Evolutionary conservation across 1,140 invertebrate species (phyloP).

Genomic region (Orchestia grillus): DNA sequence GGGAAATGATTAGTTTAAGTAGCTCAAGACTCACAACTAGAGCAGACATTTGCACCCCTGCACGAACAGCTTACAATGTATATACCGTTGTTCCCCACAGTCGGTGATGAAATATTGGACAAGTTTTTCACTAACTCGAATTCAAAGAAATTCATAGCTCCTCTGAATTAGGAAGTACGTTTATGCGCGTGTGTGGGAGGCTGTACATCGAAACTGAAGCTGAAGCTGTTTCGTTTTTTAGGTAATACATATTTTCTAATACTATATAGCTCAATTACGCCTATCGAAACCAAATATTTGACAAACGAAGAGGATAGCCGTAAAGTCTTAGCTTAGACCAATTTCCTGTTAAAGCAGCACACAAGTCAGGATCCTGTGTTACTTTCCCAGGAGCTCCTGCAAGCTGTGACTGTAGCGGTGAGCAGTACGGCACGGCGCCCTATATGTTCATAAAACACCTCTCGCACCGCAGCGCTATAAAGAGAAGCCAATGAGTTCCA

Average conservation of each 20-base stretch:
- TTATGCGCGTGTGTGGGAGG: background rate
- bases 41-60: background rate
- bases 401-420: background rate
- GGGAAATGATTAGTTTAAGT: background rate
- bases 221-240: too few relatives aligned
- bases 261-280: background rate
- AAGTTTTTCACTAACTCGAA: background rate
- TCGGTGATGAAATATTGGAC: background rate
- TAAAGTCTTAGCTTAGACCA: background rate
- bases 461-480: background rate
- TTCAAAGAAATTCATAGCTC: background rate
- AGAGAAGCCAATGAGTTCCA: background rate
- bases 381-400: background rate
- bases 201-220: too few relatives aligned
- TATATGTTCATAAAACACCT: slow-evolving; percentile 10
- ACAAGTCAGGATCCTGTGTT: background rate
- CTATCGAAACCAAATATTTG: background rate
- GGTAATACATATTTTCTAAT: too few relatives aligned
- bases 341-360: too few relatives aligned
- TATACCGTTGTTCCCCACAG: background rate
- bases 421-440: background rate
- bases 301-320: background rate
- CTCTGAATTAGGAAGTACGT: background rate
- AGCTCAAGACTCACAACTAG: background rate
- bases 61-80: background rate